These are phyloP conservation scores for Scomber colias DNA, from an alignment of 2,113 vertebrate genomes.

Conservation along the genomic window DNA sequence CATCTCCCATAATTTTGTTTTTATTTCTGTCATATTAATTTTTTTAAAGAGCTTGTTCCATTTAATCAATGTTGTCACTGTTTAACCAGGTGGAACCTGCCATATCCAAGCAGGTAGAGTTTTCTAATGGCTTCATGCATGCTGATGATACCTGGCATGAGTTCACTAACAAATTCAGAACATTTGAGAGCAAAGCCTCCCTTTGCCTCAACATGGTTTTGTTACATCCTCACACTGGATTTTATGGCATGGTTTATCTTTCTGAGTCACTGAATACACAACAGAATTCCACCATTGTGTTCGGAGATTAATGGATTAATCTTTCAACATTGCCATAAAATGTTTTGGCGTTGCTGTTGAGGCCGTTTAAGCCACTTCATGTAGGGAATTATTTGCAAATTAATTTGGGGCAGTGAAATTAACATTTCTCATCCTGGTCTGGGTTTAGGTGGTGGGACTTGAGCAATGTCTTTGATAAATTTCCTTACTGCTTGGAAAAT, in stretches of 20 bases:
- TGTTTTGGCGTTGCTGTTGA: not conserved
- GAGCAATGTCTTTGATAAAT: not conserved
- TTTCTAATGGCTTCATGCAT: conserved; percentile 56
- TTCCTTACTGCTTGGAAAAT: not conserved
- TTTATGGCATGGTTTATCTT: conserved; percentile 33
- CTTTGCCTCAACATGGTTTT: not conserved
- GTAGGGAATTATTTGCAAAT: not conserved
- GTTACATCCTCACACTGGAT: not conserved
- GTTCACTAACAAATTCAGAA: conserved; percentile 56
- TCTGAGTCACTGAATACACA: not conserved
- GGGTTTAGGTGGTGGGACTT: conserved; percentile 11
- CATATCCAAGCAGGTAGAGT: conserved; percentile 79
- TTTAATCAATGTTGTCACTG: conserved; percentile 56
- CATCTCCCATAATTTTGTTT: not conserved
- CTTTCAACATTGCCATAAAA: not conserved
- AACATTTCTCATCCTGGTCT: not conserved
- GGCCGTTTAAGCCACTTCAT: not conserved
- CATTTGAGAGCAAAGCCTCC: not conserved
- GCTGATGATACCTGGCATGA: conserved; percentile 54
- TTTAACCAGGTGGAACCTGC: conserved; percentile 71
- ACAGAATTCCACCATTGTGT: not conserved
- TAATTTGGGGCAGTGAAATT: not conserved
- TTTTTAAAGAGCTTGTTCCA: conserved; percentile 21
- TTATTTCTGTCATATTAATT: not conserved
- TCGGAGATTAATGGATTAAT: not conserved